Evolutionary conservation across 53 echinoderm and acorn worm genomes (phyloP).

Genomic region (Henricia sp.): DNA sequence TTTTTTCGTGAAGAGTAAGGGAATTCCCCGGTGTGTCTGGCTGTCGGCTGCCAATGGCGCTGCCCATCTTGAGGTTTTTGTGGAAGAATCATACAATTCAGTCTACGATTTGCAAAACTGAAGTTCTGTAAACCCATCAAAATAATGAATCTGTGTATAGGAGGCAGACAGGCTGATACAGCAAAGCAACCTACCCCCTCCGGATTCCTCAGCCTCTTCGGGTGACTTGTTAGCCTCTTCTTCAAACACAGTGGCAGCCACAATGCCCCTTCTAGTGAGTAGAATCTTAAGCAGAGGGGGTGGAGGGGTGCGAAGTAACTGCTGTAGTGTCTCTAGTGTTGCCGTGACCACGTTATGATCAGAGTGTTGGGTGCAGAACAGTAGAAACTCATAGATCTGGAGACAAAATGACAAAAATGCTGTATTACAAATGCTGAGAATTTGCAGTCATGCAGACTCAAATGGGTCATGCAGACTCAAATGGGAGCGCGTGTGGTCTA

Average conservation of each 20-base stretch:
- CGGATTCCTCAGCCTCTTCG: slow-evolving; percentile 60
- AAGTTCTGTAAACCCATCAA: too few relatives aligned
- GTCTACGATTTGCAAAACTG: too few relatives aligned
- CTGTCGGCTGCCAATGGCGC: too few relatives aligned
- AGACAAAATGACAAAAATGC: too few relatives aligned
- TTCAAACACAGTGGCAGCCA: slow-evolving; percentile 68
- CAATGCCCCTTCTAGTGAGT: slow-evolving; percentile 69
- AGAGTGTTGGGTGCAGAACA: slow-evolving; percentile 80
- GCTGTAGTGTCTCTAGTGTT: slow-evolving; percentile 91
- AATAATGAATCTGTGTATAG: too few relatives aligned
- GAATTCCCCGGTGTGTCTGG: too few relatives aligned
- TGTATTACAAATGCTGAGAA: neutral
- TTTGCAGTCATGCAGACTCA: neutral
- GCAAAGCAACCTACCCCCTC: slow-evolving; percentile 55
- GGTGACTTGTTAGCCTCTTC: slow-evolving; percentile 59
- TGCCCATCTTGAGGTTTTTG: too few relatives aligned
- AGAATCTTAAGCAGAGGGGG: slow-evolving; percentile 77
- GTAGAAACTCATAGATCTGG: slow-evolving; percentile 91
- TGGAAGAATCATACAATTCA: too few relatives aligned
- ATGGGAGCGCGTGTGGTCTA: too few relatives aligned
- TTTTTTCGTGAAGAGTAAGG: too few relatives aligned
- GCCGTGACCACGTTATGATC: slow-evolving; percentile 97
- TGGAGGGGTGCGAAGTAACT: slow-evolving; percentile 86
- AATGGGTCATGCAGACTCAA: too few relatives aligned
- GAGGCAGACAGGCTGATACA: too few relatives aligned